A percentile compares a stretch with the other conserved stretches of the same genome.
Conservation (phyloP, 2,888 invertebrate species). For the Melanophora roralis region DNA sequence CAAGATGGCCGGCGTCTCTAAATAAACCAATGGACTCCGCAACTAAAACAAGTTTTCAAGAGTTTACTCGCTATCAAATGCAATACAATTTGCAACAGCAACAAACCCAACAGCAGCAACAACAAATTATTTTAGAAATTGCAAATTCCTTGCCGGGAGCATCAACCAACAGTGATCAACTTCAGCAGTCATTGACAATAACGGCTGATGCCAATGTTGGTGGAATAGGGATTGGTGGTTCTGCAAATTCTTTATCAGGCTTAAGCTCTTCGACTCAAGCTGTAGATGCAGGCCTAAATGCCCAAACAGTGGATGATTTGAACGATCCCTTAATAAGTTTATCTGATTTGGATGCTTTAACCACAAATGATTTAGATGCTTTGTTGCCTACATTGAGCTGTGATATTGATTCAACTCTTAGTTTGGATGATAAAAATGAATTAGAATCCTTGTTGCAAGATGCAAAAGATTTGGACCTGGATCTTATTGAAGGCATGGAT, state of each 20-base stretch:
- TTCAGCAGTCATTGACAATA: neutral
- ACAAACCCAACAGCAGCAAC: slow-evolving; percentile 66
- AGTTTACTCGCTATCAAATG: slow-evolving; percentile 82
- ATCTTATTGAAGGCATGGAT: slow-evolving; percentile 73
- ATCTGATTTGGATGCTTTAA: slow-evolving; percentile 74
- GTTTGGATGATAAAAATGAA: slow-evolving; percentile 75
- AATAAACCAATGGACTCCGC: slow-evolving; percentile 81
- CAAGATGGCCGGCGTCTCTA: slow-evolving; percentile 77
- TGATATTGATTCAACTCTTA: slow-evolving; percentile 78
- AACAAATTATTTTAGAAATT: slow-evolving; percentile 63
- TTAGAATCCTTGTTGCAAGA: slow-evolving; percentile 75
- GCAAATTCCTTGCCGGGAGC: slow-evolving; percentile 56
- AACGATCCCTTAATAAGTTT: slow-evolving; percentile 71
- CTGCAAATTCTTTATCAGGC: neutral
- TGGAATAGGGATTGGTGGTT: neutral
- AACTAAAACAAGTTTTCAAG: slow-evolving; percentile 82
- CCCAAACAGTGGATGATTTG: slow-evolving; percentile 59
- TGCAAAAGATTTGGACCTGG: slow-evolving; percentile 76
- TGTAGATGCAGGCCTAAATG: slow-evolving; percentile 35
- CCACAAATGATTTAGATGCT: slow-evolving; percentile 81
- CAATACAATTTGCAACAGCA: slow-evolving; percentile 81
- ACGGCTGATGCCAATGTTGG: neutral
- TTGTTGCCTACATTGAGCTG: slow-evolving; percentile 80
- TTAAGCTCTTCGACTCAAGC: slow-evolving; percentile 6
- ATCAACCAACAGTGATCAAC: slow-evolving; percentile 55